phyloP scores from a whole-genome alignment of 2,797 vertebrate species.

The Poeciliopsis paucimaculata region DNA sequence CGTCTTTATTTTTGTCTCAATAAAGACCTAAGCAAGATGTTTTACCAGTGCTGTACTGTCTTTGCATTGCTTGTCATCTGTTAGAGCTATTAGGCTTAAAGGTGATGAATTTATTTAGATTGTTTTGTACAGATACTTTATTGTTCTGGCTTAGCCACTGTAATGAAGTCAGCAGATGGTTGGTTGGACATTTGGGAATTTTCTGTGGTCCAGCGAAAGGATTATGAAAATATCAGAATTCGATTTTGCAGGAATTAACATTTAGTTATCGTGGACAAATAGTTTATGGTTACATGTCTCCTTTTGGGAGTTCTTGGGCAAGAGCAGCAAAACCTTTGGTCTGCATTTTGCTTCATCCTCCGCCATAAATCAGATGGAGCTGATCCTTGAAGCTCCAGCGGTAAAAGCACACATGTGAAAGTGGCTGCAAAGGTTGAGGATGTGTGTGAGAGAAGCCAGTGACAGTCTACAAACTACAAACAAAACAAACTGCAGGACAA shows the following conservation, averaged over 20 bases:
- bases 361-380: constrained; percentile 70
- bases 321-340: constrained; percentile 43
- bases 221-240: constrained; percentile 48
- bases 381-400: constrained; percentile 51
- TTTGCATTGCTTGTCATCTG: constrained; percentile 40
- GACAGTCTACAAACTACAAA: constrained; percentile 27
- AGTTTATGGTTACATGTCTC: constrained; percentile 52
- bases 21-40: constrained; percentile 8
- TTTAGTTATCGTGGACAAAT: constrained; percentile 35
- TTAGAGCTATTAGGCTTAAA: constrained; percentile 56
- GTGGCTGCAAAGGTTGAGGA: constrained; percentile 27
- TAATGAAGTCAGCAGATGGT: constrained; percentile 66
- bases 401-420: constrained; percentile 65
- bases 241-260: constrained; percentile 44
- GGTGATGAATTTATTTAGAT: constrained; percentile 56
- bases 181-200: constrained; percentile 36
- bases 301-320: constrained; percentile 53
- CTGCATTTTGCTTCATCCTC: constrained; percentile 60
- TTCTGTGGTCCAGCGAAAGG: constrained; percentile 41
- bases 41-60: constrained; percentile 2
- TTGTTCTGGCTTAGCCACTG: constrained; percentile 41
- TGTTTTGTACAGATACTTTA: constrained; percentile 47
- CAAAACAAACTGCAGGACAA: constrained; percentile 33
- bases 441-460: constrained; percentile 22
- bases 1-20: background rate